Percentiles rank a stretch among this genome's conserved stretches.
Conservation (phyloP, 2,113 vertebrate species). For the Indicator indicator region DNA sequence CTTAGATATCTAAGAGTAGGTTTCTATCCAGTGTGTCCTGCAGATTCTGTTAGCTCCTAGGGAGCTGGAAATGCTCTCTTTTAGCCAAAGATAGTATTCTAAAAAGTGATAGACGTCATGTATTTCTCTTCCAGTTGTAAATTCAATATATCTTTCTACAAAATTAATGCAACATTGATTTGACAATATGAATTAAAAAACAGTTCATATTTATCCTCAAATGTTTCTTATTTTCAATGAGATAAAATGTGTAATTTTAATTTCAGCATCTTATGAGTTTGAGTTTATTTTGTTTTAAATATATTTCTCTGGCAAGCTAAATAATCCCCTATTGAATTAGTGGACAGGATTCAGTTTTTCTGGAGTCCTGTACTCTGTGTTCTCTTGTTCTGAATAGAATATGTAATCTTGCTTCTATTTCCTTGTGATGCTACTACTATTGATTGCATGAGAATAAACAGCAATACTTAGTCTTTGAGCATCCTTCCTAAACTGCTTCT, state of each 20-base stretch:
- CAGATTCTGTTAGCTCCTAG: not conserved
- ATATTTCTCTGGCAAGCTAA: not conserved
- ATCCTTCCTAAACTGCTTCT: not conserved
- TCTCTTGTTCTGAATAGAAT: not conserved
- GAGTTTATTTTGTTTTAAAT: not conserved
- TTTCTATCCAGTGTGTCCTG: not conserved
- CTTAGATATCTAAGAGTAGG: not conserved
- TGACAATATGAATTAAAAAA: not conserved
- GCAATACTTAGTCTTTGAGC: not conserved
- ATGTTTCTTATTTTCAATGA: not conserved
- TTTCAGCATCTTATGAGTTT: not conserved
- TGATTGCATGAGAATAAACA: constrained; percentile 8
- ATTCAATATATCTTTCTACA: not conserved
- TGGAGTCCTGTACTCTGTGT: not conserved
- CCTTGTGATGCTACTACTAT: not conserved
- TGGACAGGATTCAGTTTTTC: not conserved
- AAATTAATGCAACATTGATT: not conserved
- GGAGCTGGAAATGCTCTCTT: not conserved
- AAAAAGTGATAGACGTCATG: not conserved
- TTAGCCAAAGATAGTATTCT: not conserved
- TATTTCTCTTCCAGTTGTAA: not conserved
- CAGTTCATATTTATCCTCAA: not conserved
- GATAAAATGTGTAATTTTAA: not conserved
- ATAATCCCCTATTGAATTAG: not conserved
- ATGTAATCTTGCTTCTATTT: not conserved